Evolutionary conservation across 2,888 invertebrate species (phyloP).

Genomic region (Chorisops tibialis): DNA sequence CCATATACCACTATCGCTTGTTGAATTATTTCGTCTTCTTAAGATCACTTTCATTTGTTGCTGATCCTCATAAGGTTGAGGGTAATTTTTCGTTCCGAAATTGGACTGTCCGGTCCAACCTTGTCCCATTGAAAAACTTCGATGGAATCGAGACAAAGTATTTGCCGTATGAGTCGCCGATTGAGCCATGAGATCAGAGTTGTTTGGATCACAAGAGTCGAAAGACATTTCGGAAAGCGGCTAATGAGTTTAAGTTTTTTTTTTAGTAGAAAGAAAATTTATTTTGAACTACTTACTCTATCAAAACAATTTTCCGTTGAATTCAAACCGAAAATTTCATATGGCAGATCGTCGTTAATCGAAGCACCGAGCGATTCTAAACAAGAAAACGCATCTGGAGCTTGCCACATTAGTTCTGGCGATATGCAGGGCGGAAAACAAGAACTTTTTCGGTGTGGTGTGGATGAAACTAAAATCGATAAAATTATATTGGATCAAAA

Average conservation of each 20-base stretch:
- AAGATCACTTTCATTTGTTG: slow-evolving; percentile 51
- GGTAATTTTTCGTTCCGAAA: slow-evolving; percentile 15
- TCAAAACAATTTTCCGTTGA: slow-evolving; percentile 48
- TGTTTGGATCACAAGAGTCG: slow-evolving; percentile 50
- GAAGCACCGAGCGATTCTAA: slow-evolving; percentile 48
- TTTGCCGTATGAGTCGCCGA: slow-evolving; percentile 38
- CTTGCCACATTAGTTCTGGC: slow-evolving; percentile 49
- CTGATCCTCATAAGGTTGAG: slow-evolving; percentile 35
- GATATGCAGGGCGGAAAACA: slow-evolving; percentile 42
- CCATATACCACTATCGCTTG: slow-evolving; percentile 55
- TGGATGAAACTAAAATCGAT: slow-evolving; percentile 36
- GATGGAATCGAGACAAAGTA: slow-evolving; percentile 60
- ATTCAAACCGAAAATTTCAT: slow-evolving; percentile 50
- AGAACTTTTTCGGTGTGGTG: slow-evolving; percentile 47
- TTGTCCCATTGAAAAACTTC: slow-evolving; percentile 84
- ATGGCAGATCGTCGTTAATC: slow-evolving; percentile 49
- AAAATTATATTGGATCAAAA: background rate
- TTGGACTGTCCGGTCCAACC: slow-evolving; percentile 47
- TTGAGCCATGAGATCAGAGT: slow-evolving; percentile 46
- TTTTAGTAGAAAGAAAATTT: background rate
- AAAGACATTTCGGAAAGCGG: slow-evolving; percentile 52
- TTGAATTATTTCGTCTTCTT: slow-evolving; percentile 67
- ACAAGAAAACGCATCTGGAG: slow-evolving; percentile 51
- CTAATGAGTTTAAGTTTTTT: slow-evolving; percentile 34
- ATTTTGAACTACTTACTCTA: slow-evolving; percentile 42